These are phyloP conservation scores for Ennomos quercinarius DNA, from an alignment of 2,888 invertebrate genomes.

Conservation along the genomic window DNA sequence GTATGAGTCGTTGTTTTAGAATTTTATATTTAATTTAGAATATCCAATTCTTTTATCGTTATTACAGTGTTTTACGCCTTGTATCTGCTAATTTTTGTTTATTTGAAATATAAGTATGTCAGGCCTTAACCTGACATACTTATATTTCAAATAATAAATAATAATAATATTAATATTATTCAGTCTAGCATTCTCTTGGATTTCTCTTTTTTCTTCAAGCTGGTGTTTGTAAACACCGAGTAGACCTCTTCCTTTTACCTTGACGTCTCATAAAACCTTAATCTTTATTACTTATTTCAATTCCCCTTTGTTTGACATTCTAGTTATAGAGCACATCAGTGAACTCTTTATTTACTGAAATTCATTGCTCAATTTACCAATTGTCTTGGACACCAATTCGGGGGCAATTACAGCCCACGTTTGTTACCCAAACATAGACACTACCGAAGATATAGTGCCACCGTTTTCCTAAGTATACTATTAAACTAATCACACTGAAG, in stretches of 20 bases:
- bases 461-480: slow-evolving; percentile 23
- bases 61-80: too few species aligned
- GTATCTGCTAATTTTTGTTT: too few species aligned
- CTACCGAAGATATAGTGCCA: slow-evolving; percentile 26
- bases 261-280: neutral
- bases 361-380: slow-evolving; percentile 61
- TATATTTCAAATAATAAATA: too few species aligned
- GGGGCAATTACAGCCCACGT: slow-evolving; percentile 50
- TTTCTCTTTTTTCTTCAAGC: too few species aligned
- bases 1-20: too few species aligned
- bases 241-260: neutral
- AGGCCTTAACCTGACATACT: too few species aligned
- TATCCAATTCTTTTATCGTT: too few species aligned
- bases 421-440: slow-evolving; percentile 34
- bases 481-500: slow-evolving; percentile 18
- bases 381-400: slow-evolving; percentile 48
- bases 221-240: too few species aligned
- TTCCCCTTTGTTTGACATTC: slow-evolving; percentile 12
- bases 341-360: slow-evolving; percentile 41
- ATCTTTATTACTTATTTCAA: slow-evolving; percentile 1
- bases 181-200: neutral
- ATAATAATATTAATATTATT: too few species aligned
- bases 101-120: neutral
- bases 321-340: slow-evolving; percentile 15
- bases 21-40: too few species aligned